phyloP scores from a whole-genome alignment of 2,797 vertebrate genomes.

The Hapalemur alaotrensis region DNA sequence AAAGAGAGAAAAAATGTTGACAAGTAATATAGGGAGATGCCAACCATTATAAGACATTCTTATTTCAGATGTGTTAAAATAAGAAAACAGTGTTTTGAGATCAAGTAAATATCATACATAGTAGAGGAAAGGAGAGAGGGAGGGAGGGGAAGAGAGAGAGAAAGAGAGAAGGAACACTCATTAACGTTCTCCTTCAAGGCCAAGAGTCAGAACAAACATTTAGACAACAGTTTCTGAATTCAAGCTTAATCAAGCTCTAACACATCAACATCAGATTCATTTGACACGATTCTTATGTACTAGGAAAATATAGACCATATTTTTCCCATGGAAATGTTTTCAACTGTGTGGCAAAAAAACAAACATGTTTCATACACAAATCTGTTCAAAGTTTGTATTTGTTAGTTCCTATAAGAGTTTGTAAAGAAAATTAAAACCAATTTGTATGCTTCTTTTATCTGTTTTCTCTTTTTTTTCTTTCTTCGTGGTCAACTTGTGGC shows the following conservation, averaged over 20 bases:
- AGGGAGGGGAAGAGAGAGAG: not conserved
- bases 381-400: slow-evolving; percentile 27
- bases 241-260: not conserved
- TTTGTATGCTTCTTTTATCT: not conserved
- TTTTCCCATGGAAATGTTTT: slow-evolving; percentile 39
- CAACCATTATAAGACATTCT: not conserved
- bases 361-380: slow-evolving; percentile 50
- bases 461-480: not conserved
- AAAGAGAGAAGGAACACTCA: not conserved
- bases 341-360: slow-evolving; percentile 2
- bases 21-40: not conserved
- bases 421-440: slow-evolving; percentile 12
- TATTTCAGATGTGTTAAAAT: slow-evolving; percentile 28
- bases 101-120: not conserved
- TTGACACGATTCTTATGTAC: not conserved
- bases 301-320: not conserved
- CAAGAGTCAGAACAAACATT: slow-evolving; percentile 25
- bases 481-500: not conserved
- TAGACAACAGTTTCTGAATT: not conserved
- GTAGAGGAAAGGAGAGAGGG: not conserved
- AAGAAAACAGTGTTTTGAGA: not conserved
- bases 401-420: not conserved
- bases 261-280: not conserved
- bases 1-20: slow-evolving; percentile 5
- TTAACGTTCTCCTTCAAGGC: not conserved